Base-by-base conservation (phyloP, 2,797 vertebrate genomes). In the Phalanger gymnotis region DNA sequence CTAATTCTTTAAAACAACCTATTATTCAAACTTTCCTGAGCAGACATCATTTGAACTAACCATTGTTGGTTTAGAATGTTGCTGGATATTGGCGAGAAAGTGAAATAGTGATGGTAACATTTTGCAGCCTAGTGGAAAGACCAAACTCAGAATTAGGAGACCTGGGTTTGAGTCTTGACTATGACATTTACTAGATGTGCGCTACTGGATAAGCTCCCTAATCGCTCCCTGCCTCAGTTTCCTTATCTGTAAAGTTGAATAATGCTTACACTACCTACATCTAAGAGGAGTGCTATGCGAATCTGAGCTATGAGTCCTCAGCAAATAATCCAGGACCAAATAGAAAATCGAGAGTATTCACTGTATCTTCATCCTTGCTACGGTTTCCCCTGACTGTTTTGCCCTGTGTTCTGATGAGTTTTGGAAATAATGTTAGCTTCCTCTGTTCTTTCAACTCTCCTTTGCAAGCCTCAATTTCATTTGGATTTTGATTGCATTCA, bases 381-480 rank as follows among this genome's bases (percentile, higher is more conserved):
- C 52, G 51, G 25, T 4, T n/a, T 0, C 12, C 13, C 14, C 58
- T 14, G 53, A 12, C 25, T 81, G 54, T 51, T 9, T 87, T 87
- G 40, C 40, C 1, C 52, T 54, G n/a, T 73, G 28, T 2, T 54
- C 13, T 19, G n/a, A 54, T 91, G 53, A 27, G 54, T 90, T 5
- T 73, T 0, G 19, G 34, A 93, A 91, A 91, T 47, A 6, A 53
- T 61, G 95, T 14, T 0, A 0, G 28, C 91, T 0, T 54, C 54
- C 96, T 91, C 22, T 0, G 0, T 4, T 4, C 30, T 73, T 53
- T 1, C 31, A 73, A 57, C 3, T 87, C 81, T 66, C 53, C 25
- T 95, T 89, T 90, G 93, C 94, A 92, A 93, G 2, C 90, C 40
- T 95, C 87, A 61, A 0, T 92, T 96, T 92, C 61, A 92, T 73